Evolutionary conservation across 2,113 vertebrate species (phyloP), one percentile per base, ranked within the genome.

Genomic region (Varanus salvator): DNA sequence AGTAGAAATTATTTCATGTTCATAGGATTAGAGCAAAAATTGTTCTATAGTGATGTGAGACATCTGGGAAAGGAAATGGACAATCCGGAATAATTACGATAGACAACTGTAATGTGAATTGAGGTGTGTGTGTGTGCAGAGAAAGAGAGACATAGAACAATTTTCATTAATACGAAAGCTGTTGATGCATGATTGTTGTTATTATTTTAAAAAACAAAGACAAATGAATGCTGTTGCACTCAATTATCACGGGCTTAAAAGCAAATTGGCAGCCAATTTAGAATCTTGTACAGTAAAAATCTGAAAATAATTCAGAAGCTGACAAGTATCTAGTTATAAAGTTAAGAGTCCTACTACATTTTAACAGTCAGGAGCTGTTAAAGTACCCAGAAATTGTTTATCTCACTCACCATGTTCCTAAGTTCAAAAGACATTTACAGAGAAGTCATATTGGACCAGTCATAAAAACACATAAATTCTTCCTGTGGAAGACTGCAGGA

Each of bases 401-500:
- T 91, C 94, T 83, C 87, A 93, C 90, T 90, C 90, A 93, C 88
- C 86, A 57, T 87, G 91, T 95, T 92, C 93, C 80, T 57, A 90
- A 80, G 87, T n/a, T 90, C 17, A 29, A n/a, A 29, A 27, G 44
- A 8, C 0, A 0, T 44, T 85, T 4, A n/a, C 88, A 82, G 48
- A 87, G 89, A 75, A 80, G 54, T 88, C 91, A 7, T 89, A 48
- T 3, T 78, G 77, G 9, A 52, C 25, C 6, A 31, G 29, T 34
- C 84, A 72, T 50, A 52, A 7, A 52, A 52, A 91, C 76, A 38
- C 87, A 82, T 44, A 31, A 64, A 44, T 44, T 76, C 54, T 76
- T 86, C 38, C 72, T 64, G 12, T 31, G 9, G 44, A 52, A 72
- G 14, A n/a, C 29, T 52, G 15, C 29, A 52, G 69, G 1, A n/a